These are phyloP conservation scores for Alexandromys fortis DNA, from an alignment of 2,113 vertebrate genomes.

Conservation along the genomic window DNA sequence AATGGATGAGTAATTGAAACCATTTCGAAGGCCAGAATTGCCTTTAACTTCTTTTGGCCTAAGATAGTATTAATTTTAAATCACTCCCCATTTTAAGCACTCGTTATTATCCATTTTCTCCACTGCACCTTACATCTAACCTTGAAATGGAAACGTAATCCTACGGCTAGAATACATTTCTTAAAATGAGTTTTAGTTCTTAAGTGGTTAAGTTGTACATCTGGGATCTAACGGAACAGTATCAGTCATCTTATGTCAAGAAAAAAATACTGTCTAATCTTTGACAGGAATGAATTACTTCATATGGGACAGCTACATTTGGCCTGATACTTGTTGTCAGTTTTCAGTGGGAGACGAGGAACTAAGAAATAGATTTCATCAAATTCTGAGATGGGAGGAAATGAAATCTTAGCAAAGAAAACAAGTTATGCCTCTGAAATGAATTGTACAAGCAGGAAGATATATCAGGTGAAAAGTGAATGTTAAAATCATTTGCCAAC, in stretches of 20 bases:
- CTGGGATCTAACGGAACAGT: constrained; percentile 81
- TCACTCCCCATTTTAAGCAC: background rate
- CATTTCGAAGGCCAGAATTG: background rate
- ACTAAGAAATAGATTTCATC: constrained; percentile 90
- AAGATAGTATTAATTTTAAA: constrained; percentile 51
- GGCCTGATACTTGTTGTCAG: constrained; percentile 88
- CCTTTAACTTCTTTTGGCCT: constrained; percentile 3
- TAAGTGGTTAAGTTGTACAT: constrained; percentile 83
- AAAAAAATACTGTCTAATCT: constrained; percentile 87
- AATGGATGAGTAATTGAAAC: constrained; percentile 26
- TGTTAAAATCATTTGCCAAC: constrained; percentile 86
- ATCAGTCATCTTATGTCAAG: constrained; percentile 88
- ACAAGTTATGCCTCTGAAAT: constrained; percentile 87
- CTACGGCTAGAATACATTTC: constrained; percentile 45
- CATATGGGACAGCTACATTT: constrained; percentile 86
- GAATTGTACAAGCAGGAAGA: constrained; percentile 83
- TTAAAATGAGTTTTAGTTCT: constrained; percentile 53
- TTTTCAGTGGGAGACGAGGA: constrained; percentile 84
- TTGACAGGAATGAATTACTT: constrained; percentile 90
- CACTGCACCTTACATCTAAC: background rate
- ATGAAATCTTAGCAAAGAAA: constrained; percentile 90
- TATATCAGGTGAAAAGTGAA: constrained; percentile 84
- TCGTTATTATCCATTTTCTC: background rate
- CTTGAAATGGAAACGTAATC: background rate
- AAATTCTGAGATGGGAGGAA: constrained; percentile 88